Evolutionary conservation across 1,140 invertebrate species (phyloP).

Genomic region (Bombyx mandarina): DNA sequence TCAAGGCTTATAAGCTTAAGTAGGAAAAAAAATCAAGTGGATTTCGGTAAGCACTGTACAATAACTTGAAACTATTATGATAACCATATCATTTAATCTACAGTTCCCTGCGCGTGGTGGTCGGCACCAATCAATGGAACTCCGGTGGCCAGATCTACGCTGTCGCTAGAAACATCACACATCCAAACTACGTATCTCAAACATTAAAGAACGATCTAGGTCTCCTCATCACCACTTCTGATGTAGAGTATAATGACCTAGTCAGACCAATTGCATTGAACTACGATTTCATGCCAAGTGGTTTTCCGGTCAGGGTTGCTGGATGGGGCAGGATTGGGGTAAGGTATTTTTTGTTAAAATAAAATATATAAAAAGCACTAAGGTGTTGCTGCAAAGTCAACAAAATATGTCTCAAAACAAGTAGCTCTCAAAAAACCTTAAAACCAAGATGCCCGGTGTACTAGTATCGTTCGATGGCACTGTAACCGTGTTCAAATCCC

Average conservation of each 20-base stretch:
- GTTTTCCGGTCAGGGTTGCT: constrained; percentile 20
- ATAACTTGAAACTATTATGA: too few species aligned
- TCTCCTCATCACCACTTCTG: constrained; percentile 20
- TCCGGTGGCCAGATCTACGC: constrained; percentile 19
- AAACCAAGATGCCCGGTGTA: too few species aligned
- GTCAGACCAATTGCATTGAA: constrained; percentile 17
- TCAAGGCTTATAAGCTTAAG: too few species aligned
- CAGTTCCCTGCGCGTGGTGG: constrained; percentile 26
- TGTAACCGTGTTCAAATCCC: too few species aligned
- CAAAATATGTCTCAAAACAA: too few species aligned
- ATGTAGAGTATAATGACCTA: constrained; percentile 14
- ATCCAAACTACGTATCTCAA: constrained; percentile 21
- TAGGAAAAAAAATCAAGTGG: too few species aligned
- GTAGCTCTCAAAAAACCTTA: too few species aligned
- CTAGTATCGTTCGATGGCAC: too few species aligned
- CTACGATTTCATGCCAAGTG: constrained; percentile 19
- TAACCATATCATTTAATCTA: too few species aligned
- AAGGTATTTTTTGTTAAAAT: constrained; percentile 6
- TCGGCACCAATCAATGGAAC: constrained; percentile 35
- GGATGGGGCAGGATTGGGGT: constrained; percentile 38
- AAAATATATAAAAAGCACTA: too few species aligned
- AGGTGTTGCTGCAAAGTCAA: too few species aligned
- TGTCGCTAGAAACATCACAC: constrained; percentile 22
- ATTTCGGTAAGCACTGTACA: too few species aligned
- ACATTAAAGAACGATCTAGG: constrained; percentile 38